phyloP scores from a whole-genome alignment of 2,113 vertebrate species.

The Melanotaenia duboulayi region DNA sequence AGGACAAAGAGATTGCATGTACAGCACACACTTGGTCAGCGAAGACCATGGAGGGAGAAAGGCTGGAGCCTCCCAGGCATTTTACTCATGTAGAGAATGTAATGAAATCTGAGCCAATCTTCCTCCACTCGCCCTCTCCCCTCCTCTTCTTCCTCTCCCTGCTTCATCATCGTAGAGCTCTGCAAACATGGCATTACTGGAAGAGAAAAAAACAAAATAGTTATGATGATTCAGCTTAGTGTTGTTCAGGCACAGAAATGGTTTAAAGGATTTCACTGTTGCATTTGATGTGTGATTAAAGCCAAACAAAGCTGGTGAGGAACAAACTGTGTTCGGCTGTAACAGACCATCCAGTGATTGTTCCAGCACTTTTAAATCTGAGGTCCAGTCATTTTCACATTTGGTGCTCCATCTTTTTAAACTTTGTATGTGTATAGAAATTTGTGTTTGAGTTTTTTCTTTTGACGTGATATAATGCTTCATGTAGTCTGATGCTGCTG shows the following conservation, averaged over 20 bases:
- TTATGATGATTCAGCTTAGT: not conserved
- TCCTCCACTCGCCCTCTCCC: conserved; percentile 18
- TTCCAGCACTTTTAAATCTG: too few relatives aligned
- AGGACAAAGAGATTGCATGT: not conserved
- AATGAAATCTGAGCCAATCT: conserved; percentile 65
- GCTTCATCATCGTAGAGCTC: not conserved
- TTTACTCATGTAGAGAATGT: conserved; percentile 63
- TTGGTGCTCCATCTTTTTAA: too few relatives aligned
- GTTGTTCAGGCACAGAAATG: not conserved
- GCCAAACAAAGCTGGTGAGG: too few relatives aligned
- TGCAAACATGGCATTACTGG: conserved; percentile 12
- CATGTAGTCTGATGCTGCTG: too few relatives aligned
- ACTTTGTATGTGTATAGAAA: too few relatives aligned
- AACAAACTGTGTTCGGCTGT: too few relatives aligned
- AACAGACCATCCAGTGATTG: too few relatives aligned
- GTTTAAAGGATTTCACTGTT: too few relatives aligned
- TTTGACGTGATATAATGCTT: too few relatives aligned
- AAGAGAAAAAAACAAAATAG: not conserved
- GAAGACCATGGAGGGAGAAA: conserved; percentile 16
- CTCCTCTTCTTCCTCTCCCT: not conserved
- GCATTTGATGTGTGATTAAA: too few relatives aligned
- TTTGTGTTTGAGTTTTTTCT: too few relatives aligned
- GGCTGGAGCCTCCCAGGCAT: conserved; percentile 53
- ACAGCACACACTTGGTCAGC: conserved; percentile 25
- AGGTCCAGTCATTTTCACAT: too few relatives aligned